A percentile compares a stretch with the other conserved stretches of the same genome.
These are phyloP conservation scores for Diarsia rubi DNA, from an alignment of 2,888 invertebrate species.

Conservation along the genomic window DNA sequence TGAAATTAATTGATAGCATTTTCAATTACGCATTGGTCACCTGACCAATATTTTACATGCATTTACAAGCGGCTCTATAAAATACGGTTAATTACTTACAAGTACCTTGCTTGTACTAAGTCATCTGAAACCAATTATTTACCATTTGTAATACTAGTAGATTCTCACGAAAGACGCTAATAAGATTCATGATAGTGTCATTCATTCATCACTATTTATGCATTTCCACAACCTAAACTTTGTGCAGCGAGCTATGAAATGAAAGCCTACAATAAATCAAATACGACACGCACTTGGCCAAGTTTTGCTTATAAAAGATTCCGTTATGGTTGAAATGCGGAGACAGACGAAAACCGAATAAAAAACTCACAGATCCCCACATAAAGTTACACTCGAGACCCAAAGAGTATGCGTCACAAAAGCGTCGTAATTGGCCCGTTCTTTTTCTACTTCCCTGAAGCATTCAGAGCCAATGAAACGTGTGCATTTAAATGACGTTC, in stretches of 20 bases:
- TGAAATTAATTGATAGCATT: background rate
- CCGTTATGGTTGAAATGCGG: constrained; percentile 49
- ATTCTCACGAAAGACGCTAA: background rate
- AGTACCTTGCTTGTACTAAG: background rate
- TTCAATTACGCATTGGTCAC: background rate
- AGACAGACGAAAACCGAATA: constrained; percentile 77
- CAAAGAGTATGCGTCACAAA: constrained; percentile 89
- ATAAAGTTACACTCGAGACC: constrained; percentile 89
- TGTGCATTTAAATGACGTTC: constrained; percentile 91
- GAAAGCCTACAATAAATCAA: constrained; percentile 36
- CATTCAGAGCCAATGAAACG: constrained; percentile 91
- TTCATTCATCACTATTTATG: background rate
- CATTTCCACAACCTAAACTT: background rate
- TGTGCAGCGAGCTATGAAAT: constrained; percentile 21
- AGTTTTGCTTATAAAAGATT: constrained; percentile 51
- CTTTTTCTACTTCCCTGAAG: constrained; percentile 90
- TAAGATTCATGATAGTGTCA: background rate
- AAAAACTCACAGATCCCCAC: constrained; percentile 82
- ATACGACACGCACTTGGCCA: constrained; percentile 45
- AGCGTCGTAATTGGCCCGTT: constrained; percentile 90
- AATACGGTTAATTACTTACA: background rate
- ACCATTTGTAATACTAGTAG: background rate
- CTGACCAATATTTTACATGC: background rate
- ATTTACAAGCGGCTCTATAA: background rate
- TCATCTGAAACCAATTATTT: background rate